Evolutionary conservation across 1,140 invertebrate genomes (phyloP).

Genomic region (Sweltsa coloradensis): DNA sequence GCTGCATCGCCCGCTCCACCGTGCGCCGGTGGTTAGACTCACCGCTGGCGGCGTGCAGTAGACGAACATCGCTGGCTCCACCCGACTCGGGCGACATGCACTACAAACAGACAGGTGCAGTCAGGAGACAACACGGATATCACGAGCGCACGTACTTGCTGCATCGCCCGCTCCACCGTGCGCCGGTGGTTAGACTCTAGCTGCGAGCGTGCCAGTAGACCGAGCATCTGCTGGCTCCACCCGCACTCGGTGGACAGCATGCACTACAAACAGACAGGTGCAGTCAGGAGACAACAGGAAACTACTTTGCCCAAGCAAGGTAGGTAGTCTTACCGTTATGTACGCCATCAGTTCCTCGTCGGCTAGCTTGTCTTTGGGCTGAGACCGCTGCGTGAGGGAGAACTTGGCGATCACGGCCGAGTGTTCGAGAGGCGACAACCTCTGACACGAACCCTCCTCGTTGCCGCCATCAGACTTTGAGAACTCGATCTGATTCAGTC

Average conservation of each 20-base stretch:
- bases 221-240: constrained; percentile 36
- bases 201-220: constrained; percentile 57
- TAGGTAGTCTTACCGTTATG: constrained; percentile 40
- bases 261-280: constrained; percentile 20
- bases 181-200: constrained; percentile 63
- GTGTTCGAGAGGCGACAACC: constrained; percentile 6
- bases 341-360: constrained; percentile 71
- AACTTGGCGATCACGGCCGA: no score
- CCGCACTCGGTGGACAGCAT: constrained; percentile 27
- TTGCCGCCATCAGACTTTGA: not conserved
- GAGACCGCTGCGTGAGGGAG: constrained; percentile 53
- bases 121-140: constrained; percentile 1
- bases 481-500: not conserved
- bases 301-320: no score
- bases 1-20: constrained; percentile 74
- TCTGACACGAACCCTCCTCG: not conserved
- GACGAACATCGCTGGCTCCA: constrained; percentile 30
- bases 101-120: constrained; percentile 17
- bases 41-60: not conserved
- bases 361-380: constrained; percentile 62
- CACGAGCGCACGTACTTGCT: constrained; percentile 51
- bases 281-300: constrained; percentile 3
- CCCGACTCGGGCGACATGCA: constrained; percentile 25
- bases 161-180: constrained; percentile 73
- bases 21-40: constrained; percentile 65